Percentiles rank a stretch among this genome's conserved stretches.
These are phyloP conservation scores for Ctenomys sociabilis DNA, from an alignment of 2,113 vertebrate genomes.

Conservation along the genomic window DNA sequence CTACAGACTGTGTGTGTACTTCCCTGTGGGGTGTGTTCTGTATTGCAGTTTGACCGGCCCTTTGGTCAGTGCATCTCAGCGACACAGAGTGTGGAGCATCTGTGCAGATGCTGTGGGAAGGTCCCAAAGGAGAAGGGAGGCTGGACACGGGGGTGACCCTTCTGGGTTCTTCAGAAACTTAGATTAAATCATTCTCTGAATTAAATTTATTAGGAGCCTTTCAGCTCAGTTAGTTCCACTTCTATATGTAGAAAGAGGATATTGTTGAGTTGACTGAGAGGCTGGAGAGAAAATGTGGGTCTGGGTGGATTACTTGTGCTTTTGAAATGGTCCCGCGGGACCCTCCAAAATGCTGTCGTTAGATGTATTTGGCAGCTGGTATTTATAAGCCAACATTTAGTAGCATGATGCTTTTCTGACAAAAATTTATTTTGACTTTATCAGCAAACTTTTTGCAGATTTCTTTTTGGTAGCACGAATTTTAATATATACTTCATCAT, in stretches of 20 bases:
- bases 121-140: conserved; percentile 8
- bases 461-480: conserved; percentile 13
- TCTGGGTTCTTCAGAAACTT: background rate
- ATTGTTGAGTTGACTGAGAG: background rate
- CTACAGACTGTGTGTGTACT: background rate
- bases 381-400: background rate
- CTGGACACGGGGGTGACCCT: background rate
- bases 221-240: background rate
- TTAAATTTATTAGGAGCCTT: conserved; percentile 59
- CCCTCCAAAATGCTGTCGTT: background rate
- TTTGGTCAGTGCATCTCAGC: background rate
- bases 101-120: background rate
- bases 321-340: background rate
- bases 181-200: conserved; percentile 33
- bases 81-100: background rate
- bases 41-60: background rate
- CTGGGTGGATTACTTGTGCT: background rate
- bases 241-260: background rate
- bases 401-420: background rate
- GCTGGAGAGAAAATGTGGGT: background rate
- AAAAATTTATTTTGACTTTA: background rate
- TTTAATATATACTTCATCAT: background rate
- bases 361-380: background rate
- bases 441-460: conserved; percentile 13
- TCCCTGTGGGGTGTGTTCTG: background rate